A percentile compares a stretch with the other conserved stretches of the same genome.
Conservation (phyloP, 2,797 vertebrate genomes). For the Paedocypris micromegethes region DNA sequence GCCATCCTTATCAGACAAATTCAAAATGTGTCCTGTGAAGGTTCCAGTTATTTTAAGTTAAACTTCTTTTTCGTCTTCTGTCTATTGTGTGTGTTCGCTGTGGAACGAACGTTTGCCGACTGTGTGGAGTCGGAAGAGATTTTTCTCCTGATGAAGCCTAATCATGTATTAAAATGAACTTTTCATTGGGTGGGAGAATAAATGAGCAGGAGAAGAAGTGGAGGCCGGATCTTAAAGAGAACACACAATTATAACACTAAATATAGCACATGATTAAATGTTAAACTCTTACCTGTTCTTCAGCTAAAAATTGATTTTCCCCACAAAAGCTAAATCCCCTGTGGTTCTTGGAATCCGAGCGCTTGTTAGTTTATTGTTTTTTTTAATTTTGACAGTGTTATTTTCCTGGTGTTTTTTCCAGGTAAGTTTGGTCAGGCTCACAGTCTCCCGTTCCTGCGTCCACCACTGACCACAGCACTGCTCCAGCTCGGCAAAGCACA, state of each 20-base stretch:
- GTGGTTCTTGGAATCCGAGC: not conserved
- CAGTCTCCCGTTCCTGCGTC: conserved; percentile 70
- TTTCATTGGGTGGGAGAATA: conserved; percentile 62
- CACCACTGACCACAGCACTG: conserved; percentile 80
- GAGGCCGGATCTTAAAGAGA: conserved; percentile 58
- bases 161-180: conserved; percentile 76
- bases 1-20: conserved; percentile 1
- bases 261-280: conserved; percentile 76
- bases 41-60: conserved; percentile 9
- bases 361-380: not conserved
- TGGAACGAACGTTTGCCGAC: conserved; percentile 22
- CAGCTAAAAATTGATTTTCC: conserved; percentile 14
- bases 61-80: not conserved
- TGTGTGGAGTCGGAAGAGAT: conserved; percentile 19
- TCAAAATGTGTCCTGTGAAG: conserved; percentile 6
- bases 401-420: conserved; percentile 36
- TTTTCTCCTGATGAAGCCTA: conserved; percentile 66
- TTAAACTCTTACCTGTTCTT: conserved; percentile 69
- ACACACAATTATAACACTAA: conserved; percentile 67
- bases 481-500: conserved; percentile 87
- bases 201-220: conserved; percentile 68
- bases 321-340: too few relatives aligned
- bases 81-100: conserved; percentile 13
- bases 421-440: conserved; percentile 70
- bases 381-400: conserved; percentile 11